These are phyloP conservation scores for Saccostrea echinata DNA, from an alignment of 1,140 invertebrate genomes.

Conservation along the genomic window DNA sequence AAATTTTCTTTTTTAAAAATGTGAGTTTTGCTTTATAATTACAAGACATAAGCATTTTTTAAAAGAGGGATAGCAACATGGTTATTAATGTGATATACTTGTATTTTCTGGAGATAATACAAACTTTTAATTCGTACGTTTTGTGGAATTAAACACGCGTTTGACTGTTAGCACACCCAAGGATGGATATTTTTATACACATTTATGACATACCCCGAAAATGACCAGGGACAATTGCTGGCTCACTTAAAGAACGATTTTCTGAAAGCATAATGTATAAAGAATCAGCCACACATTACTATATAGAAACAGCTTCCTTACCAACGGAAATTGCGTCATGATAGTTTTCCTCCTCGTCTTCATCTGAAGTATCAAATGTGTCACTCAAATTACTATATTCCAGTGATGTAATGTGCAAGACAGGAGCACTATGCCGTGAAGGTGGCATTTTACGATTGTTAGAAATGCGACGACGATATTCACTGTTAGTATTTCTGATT, in stretches of 20 bases:
- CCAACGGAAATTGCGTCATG: not conserved
- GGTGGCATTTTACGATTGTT: not conserved
- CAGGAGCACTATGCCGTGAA: not conserved
- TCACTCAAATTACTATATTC: slow-evolving; percentile 9
- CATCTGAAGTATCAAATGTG: not conserved
- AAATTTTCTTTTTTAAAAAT: too few relatives aligned
- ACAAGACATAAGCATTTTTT: too few relatives aligned
- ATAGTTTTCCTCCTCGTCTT: not conserved
- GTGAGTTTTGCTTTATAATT: too few relatives aligned
- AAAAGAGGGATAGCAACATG: too few relatives aligned
- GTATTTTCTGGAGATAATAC: too few relatives aligned
- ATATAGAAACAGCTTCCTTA: not conserved
- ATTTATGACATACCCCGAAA: not conserved
- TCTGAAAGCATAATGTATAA: slow-evolving; percentile 1
- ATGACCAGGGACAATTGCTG: not conserved
- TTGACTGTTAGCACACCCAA: not conserved
- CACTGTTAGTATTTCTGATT: not conserved
- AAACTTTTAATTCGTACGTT: too few relatives aligned
- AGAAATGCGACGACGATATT: not conserved
- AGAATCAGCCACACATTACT: not conserved
- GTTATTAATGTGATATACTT: too few relatives aligned
- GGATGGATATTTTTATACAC: not conserved
- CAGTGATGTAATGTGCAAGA: not conserved
- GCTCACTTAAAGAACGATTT: slow-evolving; percentile 12
- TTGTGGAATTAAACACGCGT: too few relatives aligned